A percentile compares a stretch with the other conserved stretches of the same genome.
Evolutionary conservation across 2,888 invertebrate genomes (phyloP).

Genomic region (Dysmachus trigonus): DNA sequence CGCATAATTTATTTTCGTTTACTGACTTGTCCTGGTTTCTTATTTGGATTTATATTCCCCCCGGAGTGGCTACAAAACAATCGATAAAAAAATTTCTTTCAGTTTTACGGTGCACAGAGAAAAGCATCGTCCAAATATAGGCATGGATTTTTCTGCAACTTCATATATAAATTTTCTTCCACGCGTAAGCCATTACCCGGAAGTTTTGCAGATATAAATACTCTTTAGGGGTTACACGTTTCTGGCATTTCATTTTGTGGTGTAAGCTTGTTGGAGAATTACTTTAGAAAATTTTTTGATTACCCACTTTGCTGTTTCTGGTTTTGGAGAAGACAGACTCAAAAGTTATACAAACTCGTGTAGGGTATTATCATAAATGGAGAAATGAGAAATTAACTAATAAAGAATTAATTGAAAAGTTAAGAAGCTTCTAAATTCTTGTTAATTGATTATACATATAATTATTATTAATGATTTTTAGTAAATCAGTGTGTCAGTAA

Average conservation of each 20-base stretch:
- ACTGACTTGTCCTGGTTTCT: background rate
- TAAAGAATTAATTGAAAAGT: background rate
- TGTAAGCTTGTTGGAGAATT: background rate
- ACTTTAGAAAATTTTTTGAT: background rate
- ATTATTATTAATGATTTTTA: no score
- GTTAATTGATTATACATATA: no score
- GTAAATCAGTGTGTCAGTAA: no score
- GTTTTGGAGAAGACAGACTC: background rate
- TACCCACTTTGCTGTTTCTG: background rate
- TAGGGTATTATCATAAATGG: background rate
- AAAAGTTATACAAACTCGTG: background rate
- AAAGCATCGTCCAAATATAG: background rate
- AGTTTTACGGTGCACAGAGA: background rate
- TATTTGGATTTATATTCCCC: background rate
- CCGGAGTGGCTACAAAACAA: background rate
- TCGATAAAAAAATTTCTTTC: background rate
- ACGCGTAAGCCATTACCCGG: background rate
- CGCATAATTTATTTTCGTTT: background rate
- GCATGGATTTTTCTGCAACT: background rate
- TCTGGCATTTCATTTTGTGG: background rate
- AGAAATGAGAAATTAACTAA: background rate
- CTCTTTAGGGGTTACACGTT: background rate
- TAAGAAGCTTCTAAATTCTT: no score
- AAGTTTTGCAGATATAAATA: background rate
- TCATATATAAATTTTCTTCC: background rate